These are phyloP conservation scores for Neogale vison DNA, from an alignment of 2,113 vertebrate genomes.

Conservation along the genomic window DNA sequence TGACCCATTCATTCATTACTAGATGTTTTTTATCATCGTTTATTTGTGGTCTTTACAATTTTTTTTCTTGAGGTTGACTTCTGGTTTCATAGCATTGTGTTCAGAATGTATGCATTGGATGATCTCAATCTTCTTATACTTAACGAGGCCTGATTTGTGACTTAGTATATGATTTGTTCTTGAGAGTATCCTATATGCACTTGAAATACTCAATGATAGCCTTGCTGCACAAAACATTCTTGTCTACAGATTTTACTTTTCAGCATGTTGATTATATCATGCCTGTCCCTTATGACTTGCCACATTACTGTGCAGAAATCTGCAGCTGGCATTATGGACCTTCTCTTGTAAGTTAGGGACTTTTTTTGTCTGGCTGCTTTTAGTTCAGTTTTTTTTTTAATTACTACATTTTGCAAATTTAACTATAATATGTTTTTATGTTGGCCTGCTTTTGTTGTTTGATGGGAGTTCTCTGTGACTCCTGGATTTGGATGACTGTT, in stretches of 20 bases:
- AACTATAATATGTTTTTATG: neutral
- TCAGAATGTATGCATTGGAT: no score
- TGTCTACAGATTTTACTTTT: neutral
- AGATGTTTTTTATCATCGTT: neutral
- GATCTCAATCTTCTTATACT: no score
- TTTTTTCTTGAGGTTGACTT: neutral
- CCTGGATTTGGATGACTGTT: neutral
- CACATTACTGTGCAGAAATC: neutral
- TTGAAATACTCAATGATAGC: neutral
- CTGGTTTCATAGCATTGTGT: neutral
- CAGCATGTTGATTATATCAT: neutral
- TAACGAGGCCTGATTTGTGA: no score
- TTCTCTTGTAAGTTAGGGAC: neutral
- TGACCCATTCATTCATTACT: neutral
- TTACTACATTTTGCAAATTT: neutral
- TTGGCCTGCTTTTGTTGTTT: neutral
- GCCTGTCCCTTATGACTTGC: neutral
- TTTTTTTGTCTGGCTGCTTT: no score
- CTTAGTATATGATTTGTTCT: no score
- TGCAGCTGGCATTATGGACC: neutral
- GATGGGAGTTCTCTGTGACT: neutral
- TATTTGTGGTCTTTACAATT: neutral
- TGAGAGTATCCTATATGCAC: no score
- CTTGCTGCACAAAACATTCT: neutral
- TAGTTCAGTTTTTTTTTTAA: neutral